These are phyloP conservation scores for Pheosia gnoma DNA, from an alignment of 2,888 invertebrate genomes.

Conservation along the genomic window DNA sequence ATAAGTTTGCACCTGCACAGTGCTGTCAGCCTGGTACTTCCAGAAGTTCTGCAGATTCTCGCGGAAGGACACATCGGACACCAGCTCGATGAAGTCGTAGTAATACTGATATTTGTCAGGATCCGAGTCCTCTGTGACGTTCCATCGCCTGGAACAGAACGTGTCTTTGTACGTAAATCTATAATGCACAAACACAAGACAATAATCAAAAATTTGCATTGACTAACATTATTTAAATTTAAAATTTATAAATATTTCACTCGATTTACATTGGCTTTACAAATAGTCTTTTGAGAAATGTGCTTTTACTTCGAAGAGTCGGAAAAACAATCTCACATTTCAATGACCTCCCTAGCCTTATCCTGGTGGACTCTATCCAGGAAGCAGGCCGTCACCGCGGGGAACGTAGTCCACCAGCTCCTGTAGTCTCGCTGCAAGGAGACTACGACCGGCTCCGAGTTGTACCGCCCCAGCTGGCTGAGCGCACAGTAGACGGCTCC, in stretches of 20 bases:
- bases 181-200: too few species aligned
- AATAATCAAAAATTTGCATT: too few species aligned
- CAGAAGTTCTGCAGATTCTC: conserved; percentile 87
- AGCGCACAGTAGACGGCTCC: conserved; percentile 72
- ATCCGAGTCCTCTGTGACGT: conserved; percentile 66
- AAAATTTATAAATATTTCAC: too few species aligned
- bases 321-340: conserved; percentile 38
- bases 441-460: conserved; percentile 74
- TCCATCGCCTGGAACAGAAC: conserved; percentile 63
- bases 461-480: conserved; percentile 69
- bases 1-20: conserved; percentile 60
- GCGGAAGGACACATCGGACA: conserved; percentile 74
- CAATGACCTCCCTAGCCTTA: conserved; percentile 58
- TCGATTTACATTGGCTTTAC: too few species aligned
- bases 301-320: too few species aligned
- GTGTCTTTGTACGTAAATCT: too few species aligned
- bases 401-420: conserved; percentile 73
- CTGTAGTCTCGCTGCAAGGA: conserved; percentile 75
- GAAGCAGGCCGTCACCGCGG: conserved; percentile 77
- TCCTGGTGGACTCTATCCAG: conserved; percentile 61
- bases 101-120: conserved; percentile 68
- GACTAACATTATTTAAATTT: too few species aligned
- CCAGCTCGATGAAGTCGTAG: conserved; percentile 69
- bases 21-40: conserved; percentile 86
- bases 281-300: too few species aligned